Conservation (phyloP, 2,888 invertebrate species). For the Lepidocyrtoides sp. region DNA sequence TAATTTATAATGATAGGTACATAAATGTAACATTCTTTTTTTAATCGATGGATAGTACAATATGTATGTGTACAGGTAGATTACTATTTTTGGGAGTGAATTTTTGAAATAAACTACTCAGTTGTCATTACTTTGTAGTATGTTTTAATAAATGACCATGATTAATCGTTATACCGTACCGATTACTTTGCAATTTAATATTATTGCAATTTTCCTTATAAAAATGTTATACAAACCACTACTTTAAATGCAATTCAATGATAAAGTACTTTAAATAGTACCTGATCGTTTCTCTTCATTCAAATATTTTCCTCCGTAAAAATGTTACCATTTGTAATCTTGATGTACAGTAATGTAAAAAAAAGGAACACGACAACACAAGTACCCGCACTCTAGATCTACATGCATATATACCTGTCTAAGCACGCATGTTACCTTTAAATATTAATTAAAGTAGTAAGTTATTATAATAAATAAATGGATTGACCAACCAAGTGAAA, state of each 20-base stretch:
- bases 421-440: neutral
- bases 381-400: neutral
- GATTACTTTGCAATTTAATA: conserved; percentile 24
- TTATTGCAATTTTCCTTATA: neutral
- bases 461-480: conserved; percentile 10
- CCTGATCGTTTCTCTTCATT: neutral
- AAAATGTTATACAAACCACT: too few relatives aligned
- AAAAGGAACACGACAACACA: neutral
- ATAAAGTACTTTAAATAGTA: neutral
- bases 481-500: conserved; percentile 61
- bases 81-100: too few relatives aligned
- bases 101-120: neutral
- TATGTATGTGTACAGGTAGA: too few relatives aligned
- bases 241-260: neutral
- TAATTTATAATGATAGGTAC: neutral
- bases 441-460: neutral
- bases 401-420: neutral
- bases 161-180: conserved; percentile 8
- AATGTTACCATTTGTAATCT: neutral
- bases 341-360: too few relatives aligned
- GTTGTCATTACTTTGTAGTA: neutral
- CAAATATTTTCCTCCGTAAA: neutral
- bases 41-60: neutral
- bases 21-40: neutral
- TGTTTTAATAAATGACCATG: neutral